Evolutionary conservation across 2,113 vertebrate genomes (phyloP), one percentile per base, ranked within the genome.

Genomic region (Erinaceus europaeus): DNA sequence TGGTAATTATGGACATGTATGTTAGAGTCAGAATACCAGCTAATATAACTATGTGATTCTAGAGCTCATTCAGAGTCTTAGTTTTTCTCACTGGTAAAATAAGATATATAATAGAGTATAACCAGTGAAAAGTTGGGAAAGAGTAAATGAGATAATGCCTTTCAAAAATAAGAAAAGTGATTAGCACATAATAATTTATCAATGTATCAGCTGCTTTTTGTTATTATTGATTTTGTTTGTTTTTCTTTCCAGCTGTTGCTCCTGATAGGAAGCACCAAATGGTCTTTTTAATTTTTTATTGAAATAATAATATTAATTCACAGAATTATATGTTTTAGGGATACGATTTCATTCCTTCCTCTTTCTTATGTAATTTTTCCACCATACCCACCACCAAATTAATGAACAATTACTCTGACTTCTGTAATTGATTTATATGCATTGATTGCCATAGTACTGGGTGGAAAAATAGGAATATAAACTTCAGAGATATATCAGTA

Each of bases 1-100:
- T 17, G 9, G 20, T 2, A 0, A 25, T 25, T 4, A 17, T 0
- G 13, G 42, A 25, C 11, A 6, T 2, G 32, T n/a, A 13, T 29
- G 59, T 21, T 40, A 29, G 44, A 53, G 21, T 9, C 53, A 34
- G 11, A 2, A 17, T 21, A 52, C 50, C 8, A n/a, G n/a, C 0
- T 15, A 17, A 21, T 0, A 1, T 40, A 32, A 29, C 12, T 11
- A 23, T 1, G n/a, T 3, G 13, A 36, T 34, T 57, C 29, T 38
- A 17, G 17, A 44, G 29, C 29, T 57, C 21, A 38, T 36, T 80
- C 42, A 61, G n/a, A 62, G 73, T 62, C 36, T 23, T 29, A 29
- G 5, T 34, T 44, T 62, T 87, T 67, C 34, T 79, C 52, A 32
- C 4, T 55, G 40, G 25, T 42, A 57, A n/a, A 38, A 11, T 21